Conservation (phyloP, 2,888 invertebrate genomes). For the Amiota mariae region DNA sequence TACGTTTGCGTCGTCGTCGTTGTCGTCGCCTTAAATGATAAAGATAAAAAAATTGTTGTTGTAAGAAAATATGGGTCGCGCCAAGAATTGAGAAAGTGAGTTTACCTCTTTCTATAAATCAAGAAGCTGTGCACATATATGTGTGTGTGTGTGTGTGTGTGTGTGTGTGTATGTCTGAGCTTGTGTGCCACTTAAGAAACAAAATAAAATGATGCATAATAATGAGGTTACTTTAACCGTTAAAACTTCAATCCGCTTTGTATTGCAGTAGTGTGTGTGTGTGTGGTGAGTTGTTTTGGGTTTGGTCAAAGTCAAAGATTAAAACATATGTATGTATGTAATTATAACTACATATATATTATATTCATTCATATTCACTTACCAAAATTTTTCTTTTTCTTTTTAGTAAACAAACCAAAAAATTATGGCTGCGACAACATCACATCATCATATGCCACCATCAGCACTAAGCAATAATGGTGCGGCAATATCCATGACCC, state of each 20-base stretch:
- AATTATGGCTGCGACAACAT: conserved; percentile 20
- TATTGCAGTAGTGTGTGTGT: neutral
- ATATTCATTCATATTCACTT: neutral
- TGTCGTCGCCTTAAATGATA: neutral
- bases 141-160: too few species aligned
- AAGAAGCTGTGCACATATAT: neutral
- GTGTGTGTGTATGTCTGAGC: too few species aligned
- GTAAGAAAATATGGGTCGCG: conserved; percentile 54
- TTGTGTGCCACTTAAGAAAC: conserved; percentile 15
- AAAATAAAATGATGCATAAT: conserved; percentile 13
- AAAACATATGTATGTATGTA: neutral
- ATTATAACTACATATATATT: neutral
- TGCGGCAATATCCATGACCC: conserved; percentile 30
- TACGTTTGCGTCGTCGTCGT: neutral
- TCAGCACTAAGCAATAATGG: conserved; percentile 19
- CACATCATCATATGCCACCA: conserved; percentile 11
- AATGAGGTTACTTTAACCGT: conserved; percentile 14
- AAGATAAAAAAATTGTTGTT: conserved; percentile 25
- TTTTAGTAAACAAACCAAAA: conserved; percentile 14
- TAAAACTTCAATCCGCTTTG: neutral
- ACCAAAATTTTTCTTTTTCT: neutral
- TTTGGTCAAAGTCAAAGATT: neutral
- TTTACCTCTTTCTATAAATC: neutral
- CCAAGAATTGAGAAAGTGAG: conserved; percentile 50
- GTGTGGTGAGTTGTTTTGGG: neutral